Conservation (phyloP, 2,797 vertebrate species). For the Lutra lutra region DNA sequence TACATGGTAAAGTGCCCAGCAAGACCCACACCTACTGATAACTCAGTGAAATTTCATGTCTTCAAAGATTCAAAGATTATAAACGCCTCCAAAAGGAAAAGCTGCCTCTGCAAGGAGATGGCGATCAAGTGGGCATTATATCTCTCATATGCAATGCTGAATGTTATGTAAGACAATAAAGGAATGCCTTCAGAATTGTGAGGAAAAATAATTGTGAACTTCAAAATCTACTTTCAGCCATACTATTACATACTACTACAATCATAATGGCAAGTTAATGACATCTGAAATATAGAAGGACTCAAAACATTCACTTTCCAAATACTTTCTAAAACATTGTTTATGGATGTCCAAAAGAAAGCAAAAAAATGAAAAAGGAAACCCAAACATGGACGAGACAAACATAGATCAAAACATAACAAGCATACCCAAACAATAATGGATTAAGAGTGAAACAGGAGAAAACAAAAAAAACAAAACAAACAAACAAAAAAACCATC, state of each 20-base stretch:
- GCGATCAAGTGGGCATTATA: not conserved
- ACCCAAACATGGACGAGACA: not conserved
- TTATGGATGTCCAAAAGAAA: not conserved
- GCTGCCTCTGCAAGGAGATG: not conserved
- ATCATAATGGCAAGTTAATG: not conserved
- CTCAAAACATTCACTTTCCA: not conserved
- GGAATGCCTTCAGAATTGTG: not conserved
- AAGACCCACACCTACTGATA: not conserved
- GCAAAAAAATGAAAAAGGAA: not conserved
- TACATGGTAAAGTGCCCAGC: not conserved
- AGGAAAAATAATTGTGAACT: slow-evolving; percentile 2
- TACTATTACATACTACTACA: not conserved
- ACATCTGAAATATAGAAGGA: not conserved
- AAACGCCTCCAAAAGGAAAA: not conserved
- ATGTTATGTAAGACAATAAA: not conserved
- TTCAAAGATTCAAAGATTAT: not conserved
- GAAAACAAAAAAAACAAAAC: not conserved
- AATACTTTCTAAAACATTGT: not conserved
- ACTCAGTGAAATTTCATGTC: not conserved
- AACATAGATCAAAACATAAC: not conserved
- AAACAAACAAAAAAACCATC: not conserved
- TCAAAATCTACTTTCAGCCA: not conserved
- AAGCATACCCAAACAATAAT: not conserved
- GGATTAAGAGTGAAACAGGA: fast-evolving
- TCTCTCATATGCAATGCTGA: not conserved